Evolutionary conservation across 2,888 invertebrate genomes (phyloP).

Genomic region (Plutella xylostella): DNA sequence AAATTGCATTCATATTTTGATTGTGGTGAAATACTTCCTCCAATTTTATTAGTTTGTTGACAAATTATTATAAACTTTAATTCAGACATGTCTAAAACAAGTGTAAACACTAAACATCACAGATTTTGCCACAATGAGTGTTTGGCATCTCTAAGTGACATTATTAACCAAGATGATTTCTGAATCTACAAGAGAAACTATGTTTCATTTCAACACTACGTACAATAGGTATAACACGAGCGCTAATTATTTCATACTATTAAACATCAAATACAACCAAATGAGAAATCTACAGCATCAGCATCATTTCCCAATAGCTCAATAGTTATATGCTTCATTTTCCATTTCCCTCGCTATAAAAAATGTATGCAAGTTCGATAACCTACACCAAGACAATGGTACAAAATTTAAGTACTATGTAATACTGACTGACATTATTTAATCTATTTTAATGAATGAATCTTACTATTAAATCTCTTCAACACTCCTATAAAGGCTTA

Average conservation of each 20-base stretch:
- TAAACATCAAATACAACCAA: constrained; percentile 44
- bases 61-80: constrained; percentile 1
- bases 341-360: constrained; percentile 26
- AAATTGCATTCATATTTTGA: too few relatives aligned
- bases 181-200: constrained; percentile 26
- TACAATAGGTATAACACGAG: constrained; percentile 28
- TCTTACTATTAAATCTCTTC: too few relatives aligned
- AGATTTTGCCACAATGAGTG: constrained; percentile 34
- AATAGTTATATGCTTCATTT: constrained; percentile 37
- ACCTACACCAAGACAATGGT: constrained; percentile 28
- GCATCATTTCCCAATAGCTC: constrained; percentile 21
- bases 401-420: too few relatives aligned
- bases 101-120: constrained; percentile 45
- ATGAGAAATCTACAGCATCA: too few relatives aligned
- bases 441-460: too few relatives aligned
- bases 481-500: too few relatives aligned
- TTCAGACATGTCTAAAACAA: constrained; percentile 23
- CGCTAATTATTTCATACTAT: constrained; percentile 32
- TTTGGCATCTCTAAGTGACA: constrained; percentile 29
- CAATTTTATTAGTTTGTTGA: neutral
- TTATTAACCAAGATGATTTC: constrained; percentile 28
- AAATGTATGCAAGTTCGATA: constrained; percentile 54
- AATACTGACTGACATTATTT: too few relatives aligned
- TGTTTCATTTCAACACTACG: constrained; percentile 27
- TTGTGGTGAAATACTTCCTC: too few relatives aligned